Evolutionary conservation across 2,888 invertebrate species (phyloP).

Genomic region (Lithophane leautieri): DNA sequence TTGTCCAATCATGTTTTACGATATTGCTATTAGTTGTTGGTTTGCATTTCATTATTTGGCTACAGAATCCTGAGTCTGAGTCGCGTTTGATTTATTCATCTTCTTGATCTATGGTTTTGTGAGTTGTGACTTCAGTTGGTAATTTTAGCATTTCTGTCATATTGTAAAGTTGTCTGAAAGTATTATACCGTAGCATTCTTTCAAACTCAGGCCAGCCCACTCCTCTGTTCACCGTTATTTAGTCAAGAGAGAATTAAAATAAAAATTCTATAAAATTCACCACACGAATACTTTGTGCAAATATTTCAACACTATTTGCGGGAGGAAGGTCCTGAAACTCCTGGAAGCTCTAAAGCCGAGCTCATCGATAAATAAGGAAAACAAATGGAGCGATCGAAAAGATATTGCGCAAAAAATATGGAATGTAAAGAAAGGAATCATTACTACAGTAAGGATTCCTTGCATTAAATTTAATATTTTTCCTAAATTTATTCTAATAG

Average conservation of each 20-base stretch:
- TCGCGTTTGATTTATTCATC: constrained; percentile 8
- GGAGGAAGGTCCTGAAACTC: background rate
- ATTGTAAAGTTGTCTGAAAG: background rate
- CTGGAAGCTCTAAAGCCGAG: constrained; percentile 3
- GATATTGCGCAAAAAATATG: constrained; percentile 15
- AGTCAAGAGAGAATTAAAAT: background rate
- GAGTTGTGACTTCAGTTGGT: background rate
- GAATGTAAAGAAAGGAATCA: background rate
- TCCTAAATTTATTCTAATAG: constrained; percentile 22
- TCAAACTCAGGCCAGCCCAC: background rate
- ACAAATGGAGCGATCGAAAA: constrained; percentile 14
- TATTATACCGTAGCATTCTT: constrained; percentile 19
- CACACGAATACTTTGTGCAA: background rate
- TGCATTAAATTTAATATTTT: too few relatives aligned
- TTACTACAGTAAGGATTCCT: background rate
- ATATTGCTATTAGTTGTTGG: constrained; percentile 31
- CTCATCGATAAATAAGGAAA: background rate
- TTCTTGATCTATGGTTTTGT: constrained; percentile 4
- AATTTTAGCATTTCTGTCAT: background rate
- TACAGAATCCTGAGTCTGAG: background rate
- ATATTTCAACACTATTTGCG: background rate
- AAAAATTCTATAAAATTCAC: background rate
- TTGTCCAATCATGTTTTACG: constrained; percentile 52
- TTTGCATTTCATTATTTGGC: constrained; percentile 29
- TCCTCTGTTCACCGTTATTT: constrained; percentile 14